Percentiles rank a stretch among this genome's conserved stretches.
phyloP scores from a whole-genome alignment of 2,888 invertebrate genomes.

The Agrenia bidenticulata region DNA sequence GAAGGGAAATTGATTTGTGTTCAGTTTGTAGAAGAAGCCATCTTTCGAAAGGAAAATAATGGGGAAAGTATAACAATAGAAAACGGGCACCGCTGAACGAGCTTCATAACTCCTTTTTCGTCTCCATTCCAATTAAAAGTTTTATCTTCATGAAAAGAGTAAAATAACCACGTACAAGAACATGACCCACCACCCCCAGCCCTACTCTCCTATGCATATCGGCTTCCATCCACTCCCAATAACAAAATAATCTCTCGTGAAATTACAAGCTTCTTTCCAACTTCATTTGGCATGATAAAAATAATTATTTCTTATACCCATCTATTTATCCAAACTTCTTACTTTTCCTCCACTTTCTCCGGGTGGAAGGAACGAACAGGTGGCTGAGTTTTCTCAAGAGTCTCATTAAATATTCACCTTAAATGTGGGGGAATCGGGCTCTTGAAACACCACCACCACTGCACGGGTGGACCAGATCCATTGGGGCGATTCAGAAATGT shows the following conservation, averaged over 20 bases:
- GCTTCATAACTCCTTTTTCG: constrained; percentile 1
- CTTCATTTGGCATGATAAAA: constrained; percentile 8
- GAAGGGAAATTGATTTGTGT: constrained; percentile 11
- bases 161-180: constrained; percentile 4
- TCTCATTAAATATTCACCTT: constrained; percentile 18
- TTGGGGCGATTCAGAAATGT: constrained; percentile 1
- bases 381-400: constrained; percentile 20
- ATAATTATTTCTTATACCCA: background rate
- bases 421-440: constrained; percentile 1
- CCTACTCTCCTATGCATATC: background rate
- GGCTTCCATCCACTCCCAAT: background rate
- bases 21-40: constrained; percentile 16
- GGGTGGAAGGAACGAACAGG: background rate
- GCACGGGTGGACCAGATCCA: background rate
- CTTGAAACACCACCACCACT: background rate
- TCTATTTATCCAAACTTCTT: background rate
- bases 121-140: constrained; percentile 17
- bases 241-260: constrained; percentile 10
- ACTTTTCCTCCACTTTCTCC: too few relatives aligned
- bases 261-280: constrained; percentile 7
- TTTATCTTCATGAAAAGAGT: constrained; percentile 10
- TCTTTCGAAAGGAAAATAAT: constrained; percentile 19
- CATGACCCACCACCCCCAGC: background rate
- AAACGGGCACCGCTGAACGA: background rate
- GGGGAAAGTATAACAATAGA: constrained; percentile 15